Evolutionary conservation across 2,888 invertebrate species (phyloP).

Genomic region (Epistrophe eligans): DNA sequence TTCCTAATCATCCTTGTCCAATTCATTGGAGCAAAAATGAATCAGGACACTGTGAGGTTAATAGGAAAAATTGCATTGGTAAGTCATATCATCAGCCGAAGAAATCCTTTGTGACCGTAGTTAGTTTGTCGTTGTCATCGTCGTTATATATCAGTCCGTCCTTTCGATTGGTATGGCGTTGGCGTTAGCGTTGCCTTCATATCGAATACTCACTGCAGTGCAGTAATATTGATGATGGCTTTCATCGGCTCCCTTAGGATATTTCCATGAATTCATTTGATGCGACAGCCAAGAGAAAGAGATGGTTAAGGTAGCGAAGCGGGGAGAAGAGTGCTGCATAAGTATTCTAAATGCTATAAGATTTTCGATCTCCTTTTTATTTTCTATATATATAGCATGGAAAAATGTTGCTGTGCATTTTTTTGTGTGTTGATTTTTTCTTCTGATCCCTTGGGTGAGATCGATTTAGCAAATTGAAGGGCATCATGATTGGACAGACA

Average conservation of each 20-base stretch:
- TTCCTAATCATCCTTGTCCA: slow-evolving; percentile 58
- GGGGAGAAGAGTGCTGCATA: neutral
- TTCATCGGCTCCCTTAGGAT: slow-evolving; percentile 65
- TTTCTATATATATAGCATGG: neutral
- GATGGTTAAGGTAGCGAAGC: neutral
- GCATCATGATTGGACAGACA: slow-evolving; percentile 8
- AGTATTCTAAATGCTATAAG: slow-evolving; percentile 30
- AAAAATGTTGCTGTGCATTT: neutral
- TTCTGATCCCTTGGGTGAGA: neutral
- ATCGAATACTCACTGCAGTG: slow-evolving; percentile 49
- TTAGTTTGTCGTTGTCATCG: neutral
- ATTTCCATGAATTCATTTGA: slow-evolving; percentile 64
- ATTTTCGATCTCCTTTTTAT: slow-evolving; percentile 22
- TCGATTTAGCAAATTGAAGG: slow-evolving; percentile 42
- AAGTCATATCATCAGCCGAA: slow-evolving; percentile 51
- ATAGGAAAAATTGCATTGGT: slow-evolving; percentile 52
- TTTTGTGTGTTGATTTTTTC: neutral
- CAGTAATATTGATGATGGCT: slow-evolving; percentile 69
- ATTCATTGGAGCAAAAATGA: slow-evolving; percentile 24
- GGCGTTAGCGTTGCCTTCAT: slow-evolving; percentile 5
- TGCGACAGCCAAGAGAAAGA: slow-evolving; percentile 15
- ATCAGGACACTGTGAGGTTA: slow-evolving; percentile 41
- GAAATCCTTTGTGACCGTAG: slow-evolving; percentile 41
- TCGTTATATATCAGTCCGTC: neutral
- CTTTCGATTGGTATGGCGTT: neutral